phyloP scores from a whole-genome alignment of 2,888 invertebrate species.

The Heliconius cydno region DNA sequence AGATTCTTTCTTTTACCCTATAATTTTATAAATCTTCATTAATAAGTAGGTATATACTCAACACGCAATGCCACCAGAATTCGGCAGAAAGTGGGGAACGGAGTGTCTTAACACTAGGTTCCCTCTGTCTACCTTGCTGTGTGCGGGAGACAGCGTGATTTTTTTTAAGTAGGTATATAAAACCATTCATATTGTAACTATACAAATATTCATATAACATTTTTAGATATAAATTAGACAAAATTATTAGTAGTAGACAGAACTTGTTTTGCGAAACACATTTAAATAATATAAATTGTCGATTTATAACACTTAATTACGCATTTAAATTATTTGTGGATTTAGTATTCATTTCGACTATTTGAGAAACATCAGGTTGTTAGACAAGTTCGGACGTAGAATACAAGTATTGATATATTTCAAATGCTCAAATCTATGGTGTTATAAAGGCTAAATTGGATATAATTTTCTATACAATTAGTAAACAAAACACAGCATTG shows the following conservation, averaged over 20 bases:
- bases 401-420: background rate
- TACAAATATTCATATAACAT: no score
- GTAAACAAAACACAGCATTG: conserved; percentile 21
- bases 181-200: no score
- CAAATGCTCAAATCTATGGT: background rate
- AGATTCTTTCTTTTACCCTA: no score
- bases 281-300: conserved; percentile 33
- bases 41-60: no score
- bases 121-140: no score
- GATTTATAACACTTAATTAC: conserved; percentile 21
- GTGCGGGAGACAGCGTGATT: no score
- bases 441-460: background rate
- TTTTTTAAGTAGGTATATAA: no score
- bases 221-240: background rate
- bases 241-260: background rate
- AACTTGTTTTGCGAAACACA: conserved; percentile 12
- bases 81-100: no score
- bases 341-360: conserved; percentile 22
- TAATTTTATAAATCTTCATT: no score
- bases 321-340: conserved; percentile 34
- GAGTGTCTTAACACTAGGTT: no score
- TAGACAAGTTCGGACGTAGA: background rate
- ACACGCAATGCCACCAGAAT: no score
- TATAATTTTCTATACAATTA: conserved; percentile 10
- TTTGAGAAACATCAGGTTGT: conserved; percentile 21